These are phyloP conservation scores for Drosophila gaucha DNA, from an alignment of 2,888 invertebrate genomes.

Conservation along the genomic window DNA sequence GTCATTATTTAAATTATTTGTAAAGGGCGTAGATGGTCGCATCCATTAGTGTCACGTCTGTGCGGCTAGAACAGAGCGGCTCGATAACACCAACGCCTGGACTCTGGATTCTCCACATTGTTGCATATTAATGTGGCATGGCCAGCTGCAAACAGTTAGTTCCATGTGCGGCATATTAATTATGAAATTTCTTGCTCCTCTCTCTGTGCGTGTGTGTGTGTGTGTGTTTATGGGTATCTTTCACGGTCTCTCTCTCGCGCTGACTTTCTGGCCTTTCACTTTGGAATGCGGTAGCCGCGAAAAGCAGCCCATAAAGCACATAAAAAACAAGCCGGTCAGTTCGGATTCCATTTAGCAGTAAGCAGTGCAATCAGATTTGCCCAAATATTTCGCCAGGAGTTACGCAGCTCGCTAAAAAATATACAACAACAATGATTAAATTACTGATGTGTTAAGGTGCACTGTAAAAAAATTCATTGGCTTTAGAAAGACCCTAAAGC, in stretches of 20 bases:
- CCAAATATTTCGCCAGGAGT: conserved; percentile 50
- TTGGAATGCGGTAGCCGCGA: conserved; percentile 71
- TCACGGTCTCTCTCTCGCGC: conserved; percentile 32
- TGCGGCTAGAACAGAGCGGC: conserved; percentile 57
- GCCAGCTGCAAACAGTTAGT: conserved; percentile 68
- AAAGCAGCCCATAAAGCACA: conserved; percentile 58
- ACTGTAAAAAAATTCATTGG: background rate
- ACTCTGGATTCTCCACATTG: conserved; percentile 36
- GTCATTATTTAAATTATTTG: conserved; percentile 69
- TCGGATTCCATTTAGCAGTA: conserved; percentile 55
- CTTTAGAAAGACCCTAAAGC: too few species aligned
- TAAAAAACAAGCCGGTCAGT: conserved; percentile 53
- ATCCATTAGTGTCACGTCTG: conserved; percentile 71
- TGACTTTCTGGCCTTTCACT: conserved; percentile 70
- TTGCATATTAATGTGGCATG: conserved; percentile 68
- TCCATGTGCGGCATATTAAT: conserved; percentile 77
- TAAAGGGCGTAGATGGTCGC: conserved; percentile 73
- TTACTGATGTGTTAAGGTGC: conserved; percentile 3
- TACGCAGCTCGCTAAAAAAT: background rate
- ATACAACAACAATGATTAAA: conserved; percentile 1
- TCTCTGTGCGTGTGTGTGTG: conserved; percentile 26
- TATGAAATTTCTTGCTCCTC: conserved; percentile 66
- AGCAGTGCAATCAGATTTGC: conserved; percentile 57
- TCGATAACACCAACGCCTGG: conserved; percentile 47
- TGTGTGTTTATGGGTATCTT: conserved; percentile 28